Base-by-base conservation (phyloP, 2,888 invertebrate genomes). In the Diplolepis rosae region DNA sequence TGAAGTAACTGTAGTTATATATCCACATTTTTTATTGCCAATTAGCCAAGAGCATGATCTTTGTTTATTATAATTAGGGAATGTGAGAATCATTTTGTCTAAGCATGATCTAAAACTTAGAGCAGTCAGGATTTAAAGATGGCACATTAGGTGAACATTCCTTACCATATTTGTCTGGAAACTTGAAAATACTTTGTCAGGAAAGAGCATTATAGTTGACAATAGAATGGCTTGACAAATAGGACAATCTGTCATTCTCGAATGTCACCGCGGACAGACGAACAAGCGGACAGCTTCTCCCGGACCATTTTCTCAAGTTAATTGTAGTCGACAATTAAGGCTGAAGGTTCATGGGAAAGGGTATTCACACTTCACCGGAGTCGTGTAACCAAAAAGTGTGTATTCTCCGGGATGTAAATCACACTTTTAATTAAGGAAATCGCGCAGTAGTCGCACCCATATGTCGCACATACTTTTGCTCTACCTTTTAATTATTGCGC, bases 371-470 rank as follows among this genome's bases (percentile, higher is more conserved):
- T 9, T 68, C 68, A 56, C 15, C 13, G 11, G 27, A 28, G 24
- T 22, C 30, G 35, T 35, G 32, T 35, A 66, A 66, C 68, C 54
- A 28, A 68, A 68, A 56, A 11, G 30, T 15, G 13, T 42, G 13
- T 32, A 28, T 50, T 48, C 61, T 52, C 39, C 30, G n/a, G 35
- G 18, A 65, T 56, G 65, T 70, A 68, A 73, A 70, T 73, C 70
- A 73, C 68, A 68, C 70, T 68, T 73, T 73, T 70, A 73, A 73
- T 73, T 73, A 73, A 73, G 70, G 66, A 70, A 30, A 70, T 61
- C 61, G 15, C 27, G 39, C n/a, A 24, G 6, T 22, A 27, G 32
- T 30, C 30, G 28, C 35, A 15, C 32, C 39, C 28, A 51, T n/a
- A n/a, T 66, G 45, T 45, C 70, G 66, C 35, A 42, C 24, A 18